phyloP scores from a whole-genome alignment of 2,888 invertebrate genomes.

The Caenorhabditis angaria region DNA sequence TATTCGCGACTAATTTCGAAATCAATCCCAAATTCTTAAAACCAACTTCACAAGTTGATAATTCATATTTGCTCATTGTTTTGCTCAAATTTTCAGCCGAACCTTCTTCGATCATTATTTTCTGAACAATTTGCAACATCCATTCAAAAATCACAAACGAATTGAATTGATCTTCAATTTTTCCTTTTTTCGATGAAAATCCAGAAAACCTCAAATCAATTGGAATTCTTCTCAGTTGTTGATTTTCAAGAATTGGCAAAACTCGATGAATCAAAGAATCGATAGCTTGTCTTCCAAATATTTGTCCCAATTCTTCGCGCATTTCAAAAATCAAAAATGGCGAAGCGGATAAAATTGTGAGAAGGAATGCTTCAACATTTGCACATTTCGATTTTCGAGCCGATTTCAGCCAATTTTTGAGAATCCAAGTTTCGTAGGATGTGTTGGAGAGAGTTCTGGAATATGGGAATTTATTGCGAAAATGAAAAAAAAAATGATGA shows the following conservation, averaged over 20 bases:
- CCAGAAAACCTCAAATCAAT: conserved; percentile 16
- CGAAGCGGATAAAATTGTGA: conserved; percentile 15
- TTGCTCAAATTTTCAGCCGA: conserved; percentile 47
- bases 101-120: conserved; percentile 17
- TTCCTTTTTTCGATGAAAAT: neutral
- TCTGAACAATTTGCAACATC: conserved; percentile 24
- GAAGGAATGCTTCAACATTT: conserved; percentile 22
- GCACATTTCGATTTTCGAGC: conserved; percentile 11
- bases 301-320: neutral
- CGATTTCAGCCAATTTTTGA: conserved; percentile 24
- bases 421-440: conserved; percentile 20
- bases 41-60: conserved; percentile 36
- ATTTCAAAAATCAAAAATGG: conserved; percentile 7
- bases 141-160: conserved; percentile 37
- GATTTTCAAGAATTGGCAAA: neutral
- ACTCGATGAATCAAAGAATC: conserved; percentile 24
- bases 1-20: conserved; percentile 23
- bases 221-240: neutral
- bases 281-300: conserved; percentile 1
- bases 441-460: neutral
- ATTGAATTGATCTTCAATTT: conserved; percentile 14
- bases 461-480: too few relatives aligned
- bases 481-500: too few relatives aligned
- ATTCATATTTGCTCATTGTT: conserved; percentile 50
- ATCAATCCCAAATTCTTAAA: conserved; percentile 41